Base-by-base conservation (phyloP, 2,797 vertebrate species). In the Scolopax bukidnonensis region DNA sequence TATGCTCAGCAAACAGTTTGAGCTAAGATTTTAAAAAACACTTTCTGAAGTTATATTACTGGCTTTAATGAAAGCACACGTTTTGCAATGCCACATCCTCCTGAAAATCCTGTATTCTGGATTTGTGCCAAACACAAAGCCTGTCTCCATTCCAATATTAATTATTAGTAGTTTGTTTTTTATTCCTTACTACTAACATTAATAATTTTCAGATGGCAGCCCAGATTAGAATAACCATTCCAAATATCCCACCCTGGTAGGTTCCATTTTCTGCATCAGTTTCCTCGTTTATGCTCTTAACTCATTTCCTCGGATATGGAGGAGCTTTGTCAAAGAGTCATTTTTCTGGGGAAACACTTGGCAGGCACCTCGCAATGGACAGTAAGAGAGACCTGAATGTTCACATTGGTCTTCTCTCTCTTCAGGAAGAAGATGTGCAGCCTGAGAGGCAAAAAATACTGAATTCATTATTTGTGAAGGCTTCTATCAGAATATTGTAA, bases 1-100 rank as follows among this genome's bases (percentile, higher is more conserved):
- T 96, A 94, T 81, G 73, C 89, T 94, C 96, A 95, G 75, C 82
- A 84, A 96, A 95, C 94, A 91, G 95, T 78, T 75, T 84, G 87
- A 70, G 56, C 25, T 67, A 63, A 40, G 82, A 86, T 75, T 94
- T 93, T 75, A 41, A 89, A 77, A 94, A 93, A 71, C 64, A 78
- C 32, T 86, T 92, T 38, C 82, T 86, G 79, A 76, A 94, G 82
- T 45, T 81, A 33, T 33, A 73, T 48, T 63, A 56, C 40, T 76
- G 73, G 23, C 40, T 94, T 86, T 93, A 90, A 93, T 90, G 89
- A 96, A 95, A 91, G 77, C 59, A 59, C 47, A 59, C 38, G 71
- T 69, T 75, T 84, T 86, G 50, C 61, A 76, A 45, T 12, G 54
- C 41, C 83, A 24, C 3, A 12, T n/a, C 9, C 50, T 76, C 87